Evolutionary conservation across 2,113 vertebrate species (phyloP).

Genomic region (Ceyx margarethae): DNA sequence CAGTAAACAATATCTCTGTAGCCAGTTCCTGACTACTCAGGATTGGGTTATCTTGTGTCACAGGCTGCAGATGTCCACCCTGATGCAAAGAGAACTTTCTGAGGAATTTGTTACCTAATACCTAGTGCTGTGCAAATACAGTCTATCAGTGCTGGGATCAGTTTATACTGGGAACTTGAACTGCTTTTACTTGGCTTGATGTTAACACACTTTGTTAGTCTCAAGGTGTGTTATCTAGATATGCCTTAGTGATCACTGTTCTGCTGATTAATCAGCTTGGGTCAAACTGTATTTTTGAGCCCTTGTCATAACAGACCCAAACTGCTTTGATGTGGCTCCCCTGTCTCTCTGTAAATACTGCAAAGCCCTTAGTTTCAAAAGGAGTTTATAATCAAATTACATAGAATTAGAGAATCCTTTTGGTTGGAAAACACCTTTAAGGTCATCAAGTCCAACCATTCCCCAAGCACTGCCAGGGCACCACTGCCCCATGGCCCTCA

Average conservation of each 20-base stretch:
- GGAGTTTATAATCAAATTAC: neutral
- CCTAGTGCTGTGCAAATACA: neutral
- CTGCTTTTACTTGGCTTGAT: neutral
- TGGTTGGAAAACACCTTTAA: too few species aligned
- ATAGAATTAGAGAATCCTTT: too few species aligned
- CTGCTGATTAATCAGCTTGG: neutral
- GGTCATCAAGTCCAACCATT: too few species aligned
- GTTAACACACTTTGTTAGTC: neutral
- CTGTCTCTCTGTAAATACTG: neutral
- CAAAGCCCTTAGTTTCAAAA: neutral
- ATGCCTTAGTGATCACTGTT: neutral
- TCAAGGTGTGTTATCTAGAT: neutral
- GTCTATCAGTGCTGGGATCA: neutral
- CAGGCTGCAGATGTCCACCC: neutral
- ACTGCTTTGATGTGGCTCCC: neutral
- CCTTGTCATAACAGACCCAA: neutral
- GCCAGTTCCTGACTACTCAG: neutral
- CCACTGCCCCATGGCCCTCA: too few species aligned
- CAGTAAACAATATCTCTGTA: neutral
- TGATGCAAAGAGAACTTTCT: neutral
- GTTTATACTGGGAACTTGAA: neutral
- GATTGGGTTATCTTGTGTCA: neutral
- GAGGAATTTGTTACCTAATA: neutral
- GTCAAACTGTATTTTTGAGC: neutral
- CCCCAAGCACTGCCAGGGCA: too few species aligned